A percentile compares a stretch with the other conserved stretches of the same genome.
Evolutionary conservation across 2,888 invertebrate genomes (phyloP).

Genomic region (Heliothis peltigera): DNA sequence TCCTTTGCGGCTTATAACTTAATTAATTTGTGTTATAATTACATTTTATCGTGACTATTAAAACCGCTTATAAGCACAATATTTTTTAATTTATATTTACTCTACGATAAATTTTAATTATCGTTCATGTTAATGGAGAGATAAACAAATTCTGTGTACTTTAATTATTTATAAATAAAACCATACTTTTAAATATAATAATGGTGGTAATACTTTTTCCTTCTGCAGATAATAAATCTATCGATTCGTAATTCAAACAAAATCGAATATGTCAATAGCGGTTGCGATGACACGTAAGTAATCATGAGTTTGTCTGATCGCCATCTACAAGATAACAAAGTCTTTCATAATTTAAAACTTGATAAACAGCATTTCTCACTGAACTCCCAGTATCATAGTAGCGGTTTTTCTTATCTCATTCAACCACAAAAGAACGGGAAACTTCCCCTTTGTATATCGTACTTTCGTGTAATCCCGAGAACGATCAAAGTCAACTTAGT

Average conservation of each 20-base stretch:
- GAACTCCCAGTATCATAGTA: slow-evolving; percentile 50
- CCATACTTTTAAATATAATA: not conserved
- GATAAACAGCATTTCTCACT: slow-evolving; percentile 49
- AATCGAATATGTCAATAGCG: slow-evolving; percentile 7
- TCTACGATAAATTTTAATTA: slow-evolving; percentile 4
- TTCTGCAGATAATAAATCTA: not conserved
- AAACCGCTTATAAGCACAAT: slow-evolving; percentile 10
- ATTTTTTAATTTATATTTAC: slow-evolving; percentile 14
- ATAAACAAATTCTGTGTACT: not conserved
- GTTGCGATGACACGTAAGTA: slow-evolving; percentile 22
- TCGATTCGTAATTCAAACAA: not conserved
- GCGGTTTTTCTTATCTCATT: slow-evolving; percentile 59
- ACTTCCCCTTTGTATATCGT: slow-evolving; percentile 59
- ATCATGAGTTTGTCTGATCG: slow-evolving; percentile 24
- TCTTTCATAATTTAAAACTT: slow-evolving; percentile 58
- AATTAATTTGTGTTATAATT: slow-evolving; percentile 26
- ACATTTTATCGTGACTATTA: slow-evolving; percentile 23
- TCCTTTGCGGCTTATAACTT: slow-evolving; percentile 13
- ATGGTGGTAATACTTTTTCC: not conserved
- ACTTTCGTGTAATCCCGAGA: slow-evolving; percentile 59
- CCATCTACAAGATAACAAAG: slow-evolving; percentile 30
- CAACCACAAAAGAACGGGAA: slow-evolving; percentile 53
- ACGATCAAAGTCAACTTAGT: slow-evolving; percentile 66
- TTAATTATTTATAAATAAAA: not conserved
- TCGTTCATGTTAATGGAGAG: not conserved